Evolutionary conservation across 2,797 vertebrate genomes (phyloP).

Genomic region (Spea hammondii): DNA sequence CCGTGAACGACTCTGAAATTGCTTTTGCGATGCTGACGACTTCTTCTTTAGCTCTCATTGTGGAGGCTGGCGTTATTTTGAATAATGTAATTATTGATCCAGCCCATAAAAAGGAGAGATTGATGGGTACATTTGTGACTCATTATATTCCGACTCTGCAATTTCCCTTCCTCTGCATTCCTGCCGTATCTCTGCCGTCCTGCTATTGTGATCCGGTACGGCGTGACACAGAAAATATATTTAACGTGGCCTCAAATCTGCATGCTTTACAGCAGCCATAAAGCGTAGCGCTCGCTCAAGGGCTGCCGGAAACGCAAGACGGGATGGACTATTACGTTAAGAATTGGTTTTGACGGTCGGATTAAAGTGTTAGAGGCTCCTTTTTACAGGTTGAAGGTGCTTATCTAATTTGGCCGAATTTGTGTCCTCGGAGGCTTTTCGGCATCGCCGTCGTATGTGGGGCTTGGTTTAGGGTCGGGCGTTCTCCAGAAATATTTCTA

Average conservation of each 20-base stretch:
- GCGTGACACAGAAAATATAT: not conserved
- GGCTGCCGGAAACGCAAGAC: too few relatives aligned
- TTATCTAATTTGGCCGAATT: too few relatives aligned
- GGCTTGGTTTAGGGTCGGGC: too few relatives aligned
- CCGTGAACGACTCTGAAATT: not conserved
- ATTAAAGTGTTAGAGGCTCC: too few relatives aligned
- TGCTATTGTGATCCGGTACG: not conserved
- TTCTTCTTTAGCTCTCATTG: not conserved
- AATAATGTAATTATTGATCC: conserved; percentile 10
- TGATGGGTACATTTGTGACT: conserved; percentile 5
- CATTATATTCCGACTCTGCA: not conserved
- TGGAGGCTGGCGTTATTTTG: not conserved
- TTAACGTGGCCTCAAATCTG: not conserved
- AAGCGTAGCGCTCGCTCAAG: not conserved
- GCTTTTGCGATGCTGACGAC: not conserved
- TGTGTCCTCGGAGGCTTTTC: too few relatives aligned
- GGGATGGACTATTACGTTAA: too few relatives aligned
- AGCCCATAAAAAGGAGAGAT: conserved; percentile 1
- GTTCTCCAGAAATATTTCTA: too few relatives aligned
- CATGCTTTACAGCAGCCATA: not conserved
- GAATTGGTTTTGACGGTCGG: too few relatives aligned
- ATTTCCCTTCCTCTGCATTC: not conserved
- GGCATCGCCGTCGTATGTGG: too few relatives aligned
- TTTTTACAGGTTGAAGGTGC: too few relatives aligned
- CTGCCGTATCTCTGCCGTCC: not conserved